These are phyloP conservation scores for Chrosomus eos DNA, from an alignment of 2,797 vertebrate genomes.

Conservation along the genomic window DNA sequence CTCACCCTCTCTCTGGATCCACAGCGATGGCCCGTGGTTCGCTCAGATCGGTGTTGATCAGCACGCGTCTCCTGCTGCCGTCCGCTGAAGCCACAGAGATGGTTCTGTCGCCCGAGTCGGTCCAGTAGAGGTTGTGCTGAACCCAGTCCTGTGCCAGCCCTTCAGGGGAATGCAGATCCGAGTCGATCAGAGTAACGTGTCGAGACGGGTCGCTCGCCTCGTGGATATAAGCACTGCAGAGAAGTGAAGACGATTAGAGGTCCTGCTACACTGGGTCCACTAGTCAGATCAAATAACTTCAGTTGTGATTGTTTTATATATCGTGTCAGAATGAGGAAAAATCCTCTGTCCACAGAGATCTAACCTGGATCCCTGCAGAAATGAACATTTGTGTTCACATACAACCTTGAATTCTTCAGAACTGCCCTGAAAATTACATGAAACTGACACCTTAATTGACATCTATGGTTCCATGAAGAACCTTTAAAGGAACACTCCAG, in stretches of 20 bases:
- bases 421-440: not conserved
- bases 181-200: conserved; percentile 88
- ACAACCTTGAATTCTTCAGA: not conserved
- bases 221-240: conserved; percentile 88
- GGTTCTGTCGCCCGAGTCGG: conserved; percentile 92
- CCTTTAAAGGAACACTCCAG: too few species aligned
- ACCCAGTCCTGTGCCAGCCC: conserved; percentile 97
- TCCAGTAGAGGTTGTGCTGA: conserved; percentile 98
- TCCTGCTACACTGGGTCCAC: not conserved
- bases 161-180: conserved; percentile 88
- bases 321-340: not conserved
- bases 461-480: not conserved
- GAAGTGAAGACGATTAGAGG: not conserved
- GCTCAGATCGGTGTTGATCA: conserved; percentile 88
- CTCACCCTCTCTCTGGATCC: conserved; percentile 91
- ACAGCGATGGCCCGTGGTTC: conserved; percentile 93
- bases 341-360: not conserved
- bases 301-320: not conserved
- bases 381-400: not conserved
- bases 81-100: conserved; percentile 93
- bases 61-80: conserved; percentile 86
- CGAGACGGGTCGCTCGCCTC: conserved; percentile 89
- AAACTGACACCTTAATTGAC: not conserved
- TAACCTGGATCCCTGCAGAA: not conserved
- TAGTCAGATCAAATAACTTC: not conserved